Conservation (phyloP, 2,888 invertebrate genomes). For the Troilus luridus region DNA sequence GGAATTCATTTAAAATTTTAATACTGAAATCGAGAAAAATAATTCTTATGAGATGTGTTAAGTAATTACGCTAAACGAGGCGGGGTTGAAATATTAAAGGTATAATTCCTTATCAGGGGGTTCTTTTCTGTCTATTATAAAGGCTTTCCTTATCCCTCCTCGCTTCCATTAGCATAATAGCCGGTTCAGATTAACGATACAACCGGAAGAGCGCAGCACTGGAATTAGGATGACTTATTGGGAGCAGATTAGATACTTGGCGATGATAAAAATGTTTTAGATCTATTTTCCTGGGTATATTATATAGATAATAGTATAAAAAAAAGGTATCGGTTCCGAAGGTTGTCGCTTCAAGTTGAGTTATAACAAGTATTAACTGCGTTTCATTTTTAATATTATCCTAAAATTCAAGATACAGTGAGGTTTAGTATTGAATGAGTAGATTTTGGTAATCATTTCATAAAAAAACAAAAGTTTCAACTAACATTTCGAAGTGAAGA, state of each 20-base stretch:
- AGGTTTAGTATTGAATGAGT: too few species aligned
- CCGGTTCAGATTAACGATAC: neutral
- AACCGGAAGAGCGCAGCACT: neutral
- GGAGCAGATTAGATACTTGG: neutral
- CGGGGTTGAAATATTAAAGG: neutral
- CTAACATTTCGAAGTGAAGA: too few species aligned
- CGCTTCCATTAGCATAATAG: neutral
- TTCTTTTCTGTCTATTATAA: slow-evolving; percentile 3
- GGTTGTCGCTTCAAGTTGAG: too few species aligned
- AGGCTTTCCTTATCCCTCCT: neutral
- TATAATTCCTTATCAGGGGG: neutral
- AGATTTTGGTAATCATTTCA: too few species aligned
- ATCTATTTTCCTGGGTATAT: neutral
- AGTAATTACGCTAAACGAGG: neutral
- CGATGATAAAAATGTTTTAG: neutral
- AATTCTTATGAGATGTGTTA: neutral
- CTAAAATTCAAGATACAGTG: too few species aligned
- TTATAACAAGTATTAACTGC: too few species aligned
- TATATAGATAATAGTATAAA: neutral
- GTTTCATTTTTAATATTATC: too few species aligned
- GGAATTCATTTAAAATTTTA: neutral
- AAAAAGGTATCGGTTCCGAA: neutral
- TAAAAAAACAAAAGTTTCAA: too few species aligned
- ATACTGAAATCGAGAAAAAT: neutral
- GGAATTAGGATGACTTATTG: neutral